Conservation (phyloP, 2,113 vertebrate genomes). For the Herpetotheres cachinnans region DNA sequence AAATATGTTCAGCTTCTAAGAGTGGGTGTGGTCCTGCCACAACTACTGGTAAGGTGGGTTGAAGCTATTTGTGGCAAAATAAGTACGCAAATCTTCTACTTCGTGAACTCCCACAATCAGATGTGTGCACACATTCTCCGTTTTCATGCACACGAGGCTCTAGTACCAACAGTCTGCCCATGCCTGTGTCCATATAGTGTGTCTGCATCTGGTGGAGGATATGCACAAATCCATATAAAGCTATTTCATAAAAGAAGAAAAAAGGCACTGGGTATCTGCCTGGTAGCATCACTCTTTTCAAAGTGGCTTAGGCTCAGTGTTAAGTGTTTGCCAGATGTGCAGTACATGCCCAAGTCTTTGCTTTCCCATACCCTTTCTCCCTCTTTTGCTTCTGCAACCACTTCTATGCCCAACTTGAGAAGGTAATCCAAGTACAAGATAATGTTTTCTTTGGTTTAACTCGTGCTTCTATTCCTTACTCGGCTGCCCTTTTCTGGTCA, state of each 20-base stretch:
- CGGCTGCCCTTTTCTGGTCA: neutral
- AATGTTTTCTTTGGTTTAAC: constrained; percentile 27
- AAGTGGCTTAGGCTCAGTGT: neutral
- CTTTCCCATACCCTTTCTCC: constrained; percentile 2
- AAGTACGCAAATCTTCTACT: neutral
- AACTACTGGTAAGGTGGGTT: neutral
- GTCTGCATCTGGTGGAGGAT: neutral
- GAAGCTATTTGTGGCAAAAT: neutral
- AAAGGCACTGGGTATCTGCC: neutral
- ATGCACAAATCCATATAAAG: neutral
- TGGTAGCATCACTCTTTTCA: neutral
- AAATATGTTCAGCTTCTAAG: neutral
- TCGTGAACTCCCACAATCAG: neutral
- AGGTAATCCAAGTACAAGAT: neutral
- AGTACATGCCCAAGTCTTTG: neutral
- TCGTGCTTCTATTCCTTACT: neutral
- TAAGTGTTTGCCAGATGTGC: neutral
- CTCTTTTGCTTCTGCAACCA: neutral
- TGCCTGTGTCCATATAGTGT: neutral
- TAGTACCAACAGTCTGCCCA: neutral
- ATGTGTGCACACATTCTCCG: accelerated
- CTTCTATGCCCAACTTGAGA: neutral
- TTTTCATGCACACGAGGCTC: neutral
- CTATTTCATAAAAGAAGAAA: neutral
- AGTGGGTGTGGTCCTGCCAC: neutral